Evolutionary conservation across 2,797 vertebrate species (phyloP), one percentile per base, ranked within the genome.

Genomic region (Phoeniculus purpureus): DNA sequence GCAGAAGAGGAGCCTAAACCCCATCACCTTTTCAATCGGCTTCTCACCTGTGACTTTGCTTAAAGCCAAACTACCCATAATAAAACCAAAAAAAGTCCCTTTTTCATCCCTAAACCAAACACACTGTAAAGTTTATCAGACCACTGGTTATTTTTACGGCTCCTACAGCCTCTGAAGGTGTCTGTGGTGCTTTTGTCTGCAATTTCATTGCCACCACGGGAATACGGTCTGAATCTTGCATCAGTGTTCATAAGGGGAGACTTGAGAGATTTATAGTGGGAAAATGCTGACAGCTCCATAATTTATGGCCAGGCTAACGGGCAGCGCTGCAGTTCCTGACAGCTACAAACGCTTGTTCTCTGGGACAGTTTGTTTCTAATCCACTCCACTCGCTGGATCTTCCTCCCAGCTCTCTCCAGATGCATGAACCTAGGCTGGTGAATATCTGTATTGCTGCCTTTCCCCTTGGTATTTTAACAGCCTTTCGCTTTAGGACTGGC

Each of bases 261-360:
- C 66, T 85, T 65, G 70, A 71, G 76, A 92, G 91, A 93, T 94
- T 92, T 93, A 81, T 87, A 87, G 92, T 82, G 88, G 95, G 93
- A 81, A 94, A 94, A 96, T 8, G 66, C 75, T 93, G 95, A 89
- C 94, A 93, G 86, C 54, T 81, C 74, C 1, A 2, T 90, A 89
- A 92, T 90, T 92, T 95, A 93, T 89, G 90, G 84, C 88, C 58
- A 48, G n/a, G 55, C 81, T 93, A 90, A 89, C 0, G 12, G 12
- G 81, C 72, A 82, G 81, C 68, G 16, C 88, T 78, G 88, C 62
- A 89, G 73, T 27, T 94, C 76, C 79, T 94, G 88, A 75, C 79
- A 75, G 91, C 86, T 78, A 81, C 75, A 75, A 80, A 74, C 52
- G 43, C 80, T 94, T 85, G 10, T 90, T 87, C 72, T 75, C 65